Conservation (phyloP, 2,797 vertebrate genomes). For the Onychomys arenicola region DNA sequence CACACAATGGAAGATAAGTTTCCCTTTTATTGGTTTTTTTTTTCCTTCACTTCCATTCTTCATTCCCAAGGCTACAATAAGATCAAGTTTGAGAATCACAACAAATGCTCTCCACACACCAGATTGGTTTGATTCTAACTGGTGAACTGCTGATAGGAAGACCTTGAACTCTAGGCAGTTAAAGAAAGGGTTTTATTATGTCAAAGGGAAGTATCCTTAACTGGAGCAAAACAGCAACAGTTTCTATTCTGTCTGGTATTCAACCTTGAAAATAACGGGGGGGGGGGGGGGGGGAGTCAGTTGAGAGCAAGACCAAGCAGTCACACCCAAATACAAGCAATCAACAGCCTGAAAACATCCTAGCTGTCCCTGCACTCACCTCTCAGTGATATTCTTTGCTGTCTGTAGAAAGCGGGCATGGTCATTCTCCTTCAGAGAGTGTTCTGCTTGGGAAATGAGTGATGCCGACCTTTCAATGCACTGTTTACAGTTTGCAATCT, state of each 20-base stretch:
- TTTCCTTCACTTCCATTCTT: slow-evolving; percentile 54
- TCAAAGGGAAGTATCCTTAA: slow-evolving; percentile 59
- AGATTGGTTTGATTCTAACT: slow-evolving; percentile 49
- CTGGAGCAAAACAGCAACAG: not conserved
- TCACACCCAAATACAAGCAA: not conserved
- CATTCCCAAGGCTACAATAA: slow-evolving; percentile 31
- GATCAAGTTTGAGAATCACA: slow-evolving; percentile 57
- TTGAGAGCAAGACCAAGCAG: not conserved
- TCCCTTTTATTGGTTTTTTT: slow-evolving; percentile 43
- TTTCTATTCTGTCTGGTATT: slow-evolving; percentile 28
- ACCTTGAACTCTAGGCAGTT: slow-evolving; percentile 61
- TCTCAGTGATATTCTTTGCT: slow-evolving; percentile 97
- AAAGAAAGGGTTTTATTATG: slow-evolving; percentile 55
- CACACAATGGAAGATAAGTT: slow-evolving; percentile 29
- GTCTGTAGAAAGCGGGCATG: slow-evolving; percentile 97
- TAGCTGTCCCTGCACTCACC: slow-evolving; percentile 87
- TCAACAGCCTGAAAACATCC: rapidly evolving
- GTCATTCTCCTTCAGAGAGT: slow-evolving; percentile 96
- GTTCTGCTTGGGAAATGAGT: slow-evolving; percentile 97
- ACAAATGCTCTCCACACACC: slow-evolving; percentile 10
- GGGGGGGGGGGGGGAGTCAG: not conserved
- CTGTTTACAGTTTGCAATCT: slow-evolving; percentile 98
- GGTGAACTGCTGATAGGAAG: slow-evolving; percentile 56
- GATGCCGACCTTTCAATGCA: slow-evolving; percentile 97
- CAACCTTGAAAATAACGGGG: slow-evolving; percentile 47